Evolutionary conservation across 92 coral and sea anemone species (phyloP).

Genomic region (Porites lobata): DNA sequence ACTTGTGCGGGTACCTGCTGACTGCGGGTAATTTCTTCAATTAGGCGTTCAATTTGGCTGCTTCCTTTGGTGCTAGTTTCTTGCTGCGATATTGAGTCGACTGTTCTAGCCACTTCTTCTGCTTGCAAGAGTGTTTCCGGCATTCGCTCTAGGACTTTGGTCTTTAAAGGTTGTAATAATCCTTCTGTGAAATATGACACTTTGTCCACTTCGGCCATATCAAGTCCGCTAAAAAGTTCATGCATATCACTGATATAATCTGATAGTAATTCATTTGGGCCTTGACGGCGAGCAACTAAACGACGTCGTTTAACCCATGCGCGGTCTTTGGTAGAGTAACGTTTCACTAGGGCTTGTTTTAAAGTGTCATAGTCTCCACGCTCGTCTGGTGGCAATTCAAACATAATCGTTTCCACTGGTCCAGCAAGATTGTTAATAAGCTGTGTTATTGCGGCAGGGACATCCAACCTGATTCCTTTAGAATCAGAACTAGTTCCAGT

Average conservation of each 20-base stretch:
- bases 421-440: neutral
- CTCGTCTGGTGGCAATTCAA: neutral
- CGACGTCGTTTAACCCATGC: neutral
- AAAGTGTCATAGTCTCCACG: neutral
- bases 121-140: slow-evolving; percentile 6
- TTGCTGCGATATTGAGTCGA: neutral
- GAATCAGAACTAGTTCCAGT: neutral
- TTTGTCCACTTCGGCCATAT: slow-evolving; percentile 6
- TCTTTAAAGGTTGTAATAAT: neutral
- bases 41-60: neutral
- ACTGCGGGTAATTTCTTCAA: neutral
- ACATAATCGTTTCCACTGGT: neutral
- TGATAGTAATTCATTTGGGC: neutral
- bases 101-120: neutral
- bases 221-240: slow-evolving; percentile 6
- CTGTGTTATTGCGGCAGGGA: neutral
- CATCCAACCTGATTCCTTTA: neutral
- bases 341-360: neutral
- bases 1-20: neutral
- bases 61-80: neutral
- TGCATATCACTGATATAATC: slow-evolving; percentile 12
- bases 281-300: neutral
- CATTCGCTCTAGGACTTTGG: slow-evolving; percentile 4
- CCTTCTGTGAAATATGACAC: neutral
- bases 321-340: neutral